Evolutionary conservation across 1,140 invertebrate genomes (phyloP), one percentile per base, ranked within the genome.

Genomic region (Lepidotrigona ventralis): DNA sequence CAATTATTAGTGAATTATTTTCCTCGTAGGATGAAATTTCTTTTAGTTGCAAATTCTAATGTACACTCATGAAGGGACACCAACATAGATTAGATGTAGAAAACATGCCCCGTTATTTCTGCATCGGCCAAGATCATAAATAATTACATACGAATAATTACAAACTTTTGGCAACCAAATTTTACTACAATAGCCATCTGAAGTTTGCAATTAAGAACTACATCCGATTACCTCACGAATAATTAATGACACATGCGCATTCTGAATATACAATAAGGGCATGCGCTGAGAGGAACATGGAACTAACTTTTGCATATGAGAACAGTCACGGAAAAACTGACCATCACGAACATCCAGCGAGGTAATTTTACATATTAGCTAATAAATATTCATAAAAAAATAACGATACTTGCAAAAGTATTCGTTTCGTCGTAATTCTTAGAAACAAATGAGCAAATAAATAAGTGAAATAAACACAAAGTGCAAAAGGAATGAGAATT

Each of bases 211-310:
- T 64, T 63, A 8, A 26, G 5, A 76, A 39, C 21, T 19, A n/a
- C 23, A 23, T 19, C 26, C 5, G 51, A 29, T 26, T 53, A 0
- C 8, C n/a, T 21, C 19, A 17, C 15, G 46, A 64, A 77, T 82
- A 15, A 39, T 72, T 46, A 60, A 60, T 76, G 51, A 73, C 15
- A 11, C 29, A 9, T 51, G 19, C 46, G 73, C 0, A 21, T 75
- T 70, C 39, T n/a, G 23, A 19, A 58, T 39, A 46, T 60, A 58
- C 17, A 11, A 58, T 29, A 5, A 2, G 69, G 64, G 75, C 71
- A 83, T 83, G 85, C 79, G 85, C 77, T 64, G 12, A 53, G 51
- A 64, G 54, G 21, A 56, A 51, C 3, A 6, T 15, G 39, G 12
- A 14, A 29, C n/a, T 56, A 79, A 46, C 39, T 46, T 46, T 46